Evolutionary conservation across 2,113 vertebrate genomes (phyloP), one percentile per base, ranked within the genome.

Genomic region (Psammodynastes pulverulentus): DNA sequence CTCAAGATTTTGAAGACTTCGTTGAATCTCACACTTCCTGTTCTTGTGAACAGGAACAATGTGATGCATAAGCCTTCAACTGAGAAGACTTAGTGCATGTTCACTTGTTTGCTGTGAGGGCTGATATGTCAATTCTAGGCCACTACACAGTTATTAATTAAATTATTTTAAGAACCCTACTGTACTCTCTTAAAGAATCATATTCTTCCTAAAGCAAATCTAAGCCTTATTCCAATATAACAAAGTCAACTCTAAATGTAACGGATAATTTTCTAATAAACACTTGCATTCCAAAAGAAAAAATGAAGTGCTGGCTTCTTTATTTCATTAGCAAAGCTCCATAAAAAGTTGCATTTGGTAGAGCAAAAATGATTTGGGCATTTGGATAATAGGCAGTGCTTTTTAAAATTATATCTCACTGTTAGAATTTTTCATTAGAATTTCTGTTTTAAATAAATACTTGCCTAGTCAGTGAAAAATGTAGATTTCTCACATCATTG

Each of bases 191-290:
- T 79, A 79, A 79, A 79, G 34, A 79, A 79, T 43, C 17, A 17
- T 43, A 43, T 79, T 79, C 34, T 79, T 79, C 17, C 34, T 79
- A 79, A 43, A 91, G 58, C 19, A 90, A 87, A 91, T 26, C 46
- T 95, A 43, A 79, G 94, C 54, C 86, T 93, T 91, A 92, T 95
- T 94, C 86, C 91, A 95, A 89, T 93, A 93, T 94, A 94, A 95
- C 92, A 84, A n/a, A 94, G 92, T 49, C 29, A 86, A 95, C 91
- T 95, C 5, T 84, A 91, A 95, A 34, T 84, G 39, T 72, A 62
- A 91, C 91, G 91, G 4, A 49, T 94, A 89, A 96, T 95, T 96
- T 96, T 84, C 0, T 95, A 97, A 97, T 97, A 97, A 97, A 97
- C 91, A 90, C 90, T 91, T 4, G 96, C 96, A 96, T 94, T 93